Base-by-base conservation (phyloP, 2,113 vertebrate species). In the Sitta europaea region DNA sequence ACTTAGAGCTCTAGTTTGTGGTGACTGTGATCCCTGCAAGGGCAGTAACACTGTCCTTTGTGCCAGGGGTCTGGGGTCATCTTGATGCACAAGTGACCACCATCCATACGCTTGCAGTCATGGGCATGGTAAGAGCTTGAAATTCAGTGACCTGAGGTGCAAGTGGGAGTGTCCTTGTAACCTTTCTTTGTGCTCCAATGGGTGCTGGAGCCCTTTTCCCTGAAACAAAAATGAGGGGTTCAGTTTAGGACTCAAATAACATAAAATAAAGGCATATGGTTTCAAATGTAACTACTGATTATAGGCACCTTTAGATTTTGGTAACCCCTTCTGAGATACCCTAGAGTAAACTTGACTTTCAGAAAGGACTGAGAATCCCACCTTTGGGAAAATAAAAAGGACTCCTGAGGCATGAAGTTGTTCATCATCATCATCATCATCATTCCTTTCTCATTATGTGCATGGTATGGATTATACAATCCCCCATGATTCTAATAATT, bases 351-450 rank as follows among this genome's bases (percentile, higher is more conserved):
- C 21, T 19, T 53, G 57, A 67, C n/a, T 61, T 61, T 66, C 47
- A 76, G 71, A 89, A 87, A 96, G 70, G 57, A 86, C 84, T 89
- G 57, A 95, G 36, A 92, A 84, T 53, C 53, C 42, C 48, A 14
- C 19, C 61, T 83, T 66, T 1, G 1, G 14, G 17, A 4, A 7
- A 24, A 1, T 16, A 36, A 81, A 85, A 62, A 40, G 28, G 18
- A 19, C 33, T 84, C 15, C 18, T n/a, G 14, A 50, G 50, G 70
- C 63, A 42, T 70, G 45, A 57, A 38, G 47, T 43, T 88, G 91
- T 86, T 62, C 61, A 36, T 75, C 2, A 0, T 62, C 33, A 67
- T 27, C 23, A 7, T 42, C 2, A 0, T 66, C n/a, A 27, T 58
- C 16, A 27, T 66, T 58, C 43, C 45, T 72, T 72, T 80, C 62